phyloP scores from a whole-genome alignment of 2,797 vertebrate species.

The Siniperca undulata region DNA sequence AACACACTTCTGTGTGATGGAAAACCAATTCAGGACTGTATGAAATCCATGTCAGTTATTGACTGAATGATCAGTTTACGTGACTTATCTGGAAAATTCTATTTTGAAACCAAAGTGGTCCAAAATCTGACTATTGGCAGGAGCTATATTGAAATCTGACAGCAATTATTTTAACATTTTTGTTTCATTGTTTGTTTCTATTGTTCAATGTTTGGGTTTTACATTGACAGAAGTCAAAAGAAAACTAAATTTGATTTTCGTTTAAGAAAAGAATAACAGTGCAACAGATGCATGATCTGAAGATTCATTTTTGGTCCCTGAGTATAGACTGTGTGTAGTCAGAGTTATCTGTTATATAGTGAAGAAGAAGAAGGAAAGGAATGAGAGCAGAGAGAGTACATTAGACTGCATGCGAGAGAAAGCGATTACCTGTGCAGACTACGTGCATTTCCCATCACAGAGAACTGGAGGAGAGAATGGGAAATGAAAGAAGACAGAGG shows the following conservation, averaged over 20 bases:
- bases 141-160: background rate
- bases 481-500: slow-evolving; percentile 26
- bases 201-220: background rate
- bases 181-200: background rate
- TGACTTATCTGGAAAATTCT: background rate
- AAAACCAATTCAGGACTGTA: slow-evolving; percentile 26
- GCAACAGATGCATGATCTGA: slow-evolving; percentile 37
- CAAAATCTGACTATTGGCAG: background rate
- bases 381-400: slow-evolving; percentile 38
- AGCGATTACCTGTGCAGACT: slow-evolving; percentile 64
- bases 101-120: background rate
- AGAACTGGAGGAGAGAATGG: slow-evolving; percentile 31
- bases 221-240: background rate
- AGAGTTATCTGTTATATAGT: slow-evolving; percentile 22
- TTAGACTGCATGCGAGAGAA: slow-evolving; percentile 52
- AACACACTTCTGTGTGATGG: slow-evolving; percentile 27
- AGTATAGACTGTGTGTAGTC: background rate
- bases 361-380: slow-evolving; percentile 19
- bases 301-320: slow-evolving; percentile 16
- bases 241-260: slow-evolving; percentile 17
- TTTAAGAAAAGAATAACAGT: slow-evolving; percentile 12
- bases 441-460: slow-evolving; percentile 45
- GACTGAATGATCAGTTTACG: slow-evolving; percentile 12
- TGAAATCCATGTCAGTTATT: slow-evolving; percentile 20
- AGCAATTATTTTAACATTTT: background rate